A percentile compares a stretch with the other conserved stretches of the same genome.
Conservation (phyloP, 1,140 invertebrate genomes). For the Camponotus floridanus region DNA sequence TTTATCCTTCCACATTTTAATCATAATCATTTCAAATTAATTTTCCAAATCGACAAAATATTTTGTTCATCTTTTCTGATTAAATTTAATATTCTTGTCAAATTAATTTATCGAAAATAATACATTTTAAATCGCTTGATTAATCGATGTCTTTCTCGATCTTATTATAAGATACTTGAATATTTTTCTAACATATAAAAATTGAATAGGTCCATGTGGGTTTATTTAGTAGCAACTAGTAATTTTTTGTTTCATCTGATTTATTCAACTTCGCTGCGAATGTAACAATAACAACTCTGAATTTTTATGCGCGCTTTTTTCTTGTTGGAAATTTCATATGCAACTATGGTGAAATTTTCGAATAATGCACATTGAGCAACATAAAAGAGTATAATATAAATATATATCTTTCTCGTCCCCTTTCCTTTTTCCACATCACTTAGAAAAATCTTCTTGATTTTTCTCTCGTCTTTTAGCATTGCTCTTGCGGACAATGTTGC, state of each 20-base stretch:
- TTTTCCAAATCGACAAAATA: neutral
- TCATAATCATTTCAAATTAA: neutral
- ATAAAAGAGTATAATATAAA: conserved; percentile 4
- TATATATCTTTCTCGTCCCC: neutral
- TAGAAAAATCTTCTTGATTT: conserved; percentile 43
- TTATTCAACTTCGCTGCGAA: neutral
- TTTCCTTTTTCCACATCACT: neutral
- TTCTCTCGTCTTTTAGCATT: conserved; percentile 2
- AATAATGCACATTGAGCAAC: conserved; percentile 6
- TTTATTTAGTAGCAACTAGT: conserved; percentile 8
- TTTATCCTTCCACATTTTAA: neutral
- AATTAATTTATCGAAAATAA: neutral
- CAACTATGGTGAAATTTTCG: conserved; percentile 35
- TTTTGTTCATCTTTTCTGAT: neutral
- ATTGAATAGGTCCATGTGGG: neutral
- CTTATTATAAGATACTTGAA: too few species aligned
- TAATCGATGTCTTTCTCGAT: too few species aligned
- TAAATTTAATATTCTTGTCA: neutral
- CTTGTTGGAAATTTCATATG: conserved; percentile 26
- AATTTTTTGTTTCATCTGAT: neutral
- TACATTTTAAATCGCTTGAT: too few species aligned
- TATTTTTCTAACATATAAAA: too few species aligned
- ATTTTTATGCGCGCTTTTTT: neutral
- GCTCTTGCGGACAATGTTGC: conserved; percentile 58
- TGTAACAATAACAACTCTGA: neutral